Evolutionary conservation across 2,113 vertebrate species (phyloP).

Genomic region (Polyodon spathula): DNA sequence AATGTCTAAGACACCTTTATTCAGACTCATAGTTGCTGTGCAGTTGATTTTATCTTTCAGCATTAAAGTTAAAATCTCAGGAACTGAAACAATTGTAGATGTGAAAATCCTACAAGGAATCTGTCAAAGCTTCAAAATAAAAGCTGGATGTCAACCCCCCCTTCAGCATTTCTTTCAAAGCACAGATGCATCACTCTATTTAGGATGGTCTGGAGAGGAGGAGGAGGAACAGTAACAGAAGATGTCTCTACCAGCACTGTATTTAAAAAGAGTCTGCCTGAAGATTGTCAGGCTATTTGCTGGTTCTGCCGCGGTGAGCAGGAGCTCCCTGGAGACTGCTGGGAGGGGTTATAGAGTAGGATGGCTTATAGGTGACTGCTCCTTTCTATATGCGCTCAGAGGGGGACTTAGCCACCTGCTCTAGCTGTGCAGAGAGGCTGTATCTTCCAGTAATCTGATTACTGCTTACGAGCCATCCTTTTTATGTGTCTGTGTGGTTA

Average conservation of each 20-base stretch:
- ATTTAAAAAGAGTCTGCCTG: constrained; percentile 28
- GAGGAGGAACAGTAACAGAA: constrained; percentile 35
- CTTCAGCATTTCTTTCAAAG: neutral
- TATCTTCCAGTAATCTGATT: constrained; percentile 10
- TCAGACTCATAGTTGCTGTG: no score
- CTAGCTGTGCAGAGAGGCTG: neutral
- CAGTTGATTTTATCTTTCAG: no score
- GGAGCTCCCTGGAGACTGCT: constrained; percentile 24
- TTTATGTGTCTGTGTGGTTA: neutral
- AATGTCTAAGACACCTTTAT: no score
- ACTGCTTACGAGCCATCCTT: constrained; percentile 1
- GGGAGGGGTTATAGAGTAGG: constrained; percentile 24
- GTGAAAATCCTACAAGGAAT: neutral
- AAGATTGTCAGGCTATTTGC: constrained; percentile 25
- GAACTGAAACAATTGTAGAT: no score
- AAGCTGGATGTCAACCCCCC: neutral
- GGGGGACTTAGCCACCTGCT: constrained; percentile 8
- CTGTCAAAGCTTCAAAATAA: neutral
- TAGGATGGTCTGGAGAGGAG: neutral
- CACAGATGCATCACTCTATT: constrained; percentile 2
- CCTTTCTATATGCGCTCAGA: neutral
- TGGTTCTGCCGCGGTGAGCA: constrained; percentile 27
- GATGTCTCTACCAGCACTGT: constrained; percentile 48
- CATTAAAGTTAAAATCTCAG: neutral
- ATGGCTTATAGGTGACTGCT: constrained; percentile 34